Evolutionary conservation across 2,888 invertebrate species (phyloP).

Genomic region (Empis stercorea): DNA sequence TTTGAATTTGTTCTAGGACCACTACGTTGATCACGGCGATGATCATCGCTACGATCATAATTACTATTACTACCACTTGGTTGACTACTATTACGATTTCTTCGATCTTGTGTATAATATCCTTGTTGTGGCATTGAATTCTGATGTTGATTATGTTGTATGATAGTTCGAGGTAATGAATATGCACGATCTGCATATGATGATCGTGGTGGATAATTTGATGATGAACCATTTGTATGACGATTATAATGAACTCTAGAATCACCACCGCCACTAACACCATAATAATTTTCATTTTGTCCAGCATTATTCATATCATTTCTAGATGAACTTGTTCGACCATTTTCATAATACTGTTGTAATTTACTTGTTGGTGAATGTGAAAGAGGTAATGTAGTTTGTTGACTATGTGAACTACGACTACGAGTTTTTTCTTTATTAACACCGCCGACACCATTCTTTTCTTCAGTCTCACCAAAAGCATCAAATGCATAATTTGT

Average conservation of each 20-base stretch:
- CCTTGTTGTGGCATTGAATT: constrained; percentile 26
- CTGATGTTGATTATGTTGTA: constrained; percentile 37
- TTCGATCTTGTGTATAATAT: constrained; percentile 43
- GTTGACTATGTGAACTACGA: constrained; percentile 27
- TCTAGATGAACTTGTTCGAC: constrained; percentile 12
- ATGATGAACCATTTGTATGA: constrained; percentile 10
- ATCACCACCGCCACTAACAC: constrained; percentile 11
- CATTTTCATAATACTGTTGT: constrained; percentile 25
- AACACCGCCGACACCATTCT: constrained; percentile 26
- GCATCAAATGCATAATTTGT: constrained; percentile 86
- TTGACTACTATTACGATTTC: constrained; percentile 24
- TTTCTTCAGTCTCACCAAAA: constrained; percentile 68
- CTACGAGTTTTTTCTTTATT: constrained; percentile 26
- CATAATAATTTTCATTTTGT: not conserved
- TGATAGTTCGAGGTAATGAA: constrained; percentile 56
- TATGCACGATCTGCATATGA: constrained; percentile 51
- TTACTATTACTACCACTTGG: constrained; percentile 4
- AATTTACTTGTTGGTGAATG: constrained; percentile 35
- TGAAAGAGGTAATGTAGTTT: constrained; percentile 35
- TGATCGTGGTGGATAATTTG: constrained; percentile 16
- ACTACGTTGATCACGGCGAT: constrained; percentile 26
- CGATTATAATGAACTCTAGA: constrained; percentile 6
- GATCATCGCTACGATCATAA: constrained; percentile 7
- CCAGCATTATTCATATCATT: constrained; percentile 13
- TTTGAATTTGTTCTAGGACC: constrained; percentile 29